Evolutionary conservation across 92 coral and sea anemone genomes (phyloP), one percentile per base, ranked within the genome.

Genomic region (Paramuricea clavata): DNA sequence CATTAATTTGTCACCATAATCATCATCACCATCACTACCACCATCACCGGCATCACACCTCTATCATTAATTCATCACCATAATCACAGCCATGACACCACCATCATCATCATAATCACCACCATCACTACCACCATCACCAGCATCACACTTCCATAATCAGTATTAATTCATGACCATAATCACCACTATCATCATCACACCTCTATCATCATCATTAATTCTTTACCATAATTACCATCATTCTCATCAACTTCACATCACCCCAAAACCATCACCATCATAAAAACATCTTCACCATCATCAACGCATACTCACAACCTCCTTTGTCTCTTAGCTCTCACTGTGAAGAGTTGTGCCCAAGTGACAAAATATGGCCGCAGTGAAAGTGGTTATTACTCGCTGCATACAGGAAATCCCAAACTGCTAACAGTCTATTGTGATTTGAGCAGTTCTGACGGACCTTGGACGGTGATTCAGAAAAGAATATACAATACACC

Each of bases 391-490:
- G 90, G 85, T 1, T 49, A 31, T 44, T 90, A 90, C 81, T 33
- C 17, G 0, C 21, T 81, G 0, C 17, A 42, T 43, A 62, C 82
- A 9, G 74, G 64, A 17, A 16, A 27, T 2, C 39, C 31, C n/a
- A 36, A 19, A 3, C 34, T 21, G 1, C 1, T 34, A 35, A 23
- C 1, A 19, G 76, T 86, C 15, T 91, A 82, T 30, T 91, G 94
- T 71, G 94, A 91, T 69, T 59, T 70, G 41, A 87, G 86, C 27
- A 76, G 74, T 15, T 86, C 82, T 33, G 91, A 85, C 43, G 94
- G 91, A 6, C 80, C 81, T 17, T 91, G 94, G 94, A 73, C 62
- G 11, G 94, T 91, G 49, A 83, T 91, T 30, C 91, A 87, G 76
- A 83, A 87, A 33, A 73, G 94, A 39, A 27, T 43, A 1, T 32